Evolutionary conservation across 1,140 invertebrate species (phyloP).

Genomic region (Drosophila baimaii): DNA sequence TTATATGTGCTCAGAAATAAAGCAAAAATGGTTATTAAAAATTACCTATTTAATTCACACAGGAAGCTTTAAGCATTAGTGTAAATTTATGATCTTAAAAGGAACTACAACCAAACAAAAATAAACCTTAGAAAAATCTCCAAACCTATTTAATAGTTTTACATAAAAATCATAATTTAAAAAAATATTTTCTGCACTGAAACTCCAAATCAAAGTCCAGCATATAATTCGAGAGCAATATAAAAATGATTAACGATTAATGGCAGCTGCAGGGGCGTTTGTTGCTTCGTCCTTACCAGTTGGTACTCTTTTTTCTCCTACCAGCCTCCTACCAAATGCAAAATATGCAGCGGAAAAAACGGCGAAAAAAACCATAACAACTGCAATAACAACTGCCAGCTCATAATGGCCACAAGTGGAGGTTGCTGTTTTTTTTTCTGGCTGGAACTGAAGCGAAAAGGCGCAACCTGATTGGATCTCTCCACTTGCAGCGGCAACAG

Average conservation of each 20-base stretch:
- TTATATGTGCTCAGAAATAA: too few relatives aligned
- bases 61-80: too few relatives aligned
- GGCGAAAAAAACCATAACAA: constrained; percentile 45
- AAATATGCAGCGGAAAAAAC: constrained; percentile 66
- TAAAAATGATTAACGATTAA: constrained; percentile 74
- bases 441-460: constrained; percentile 63
- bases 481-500: constrained; percentile 66
- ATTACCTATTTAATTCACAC: too few relatives aligned
- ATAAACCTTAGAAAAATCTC: too few relatives aligned
- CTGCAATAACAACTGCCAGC: constrained; percentile 59
- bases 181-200: not conserved
- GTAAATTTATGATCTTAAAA: too few relatives aligned
- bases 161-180: not conserved
- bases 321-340: constrained; percentile 73
- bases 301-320: constrained; percentile 35
- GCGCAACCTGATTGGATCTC: constrained; percentile 80
- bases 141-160: too few relatives aligned
- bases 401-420: constrained; percentile 78
- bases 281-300: constrained; percentile 38
- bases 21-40: too few relatives aligned
- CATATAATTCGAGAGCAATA: constrained; percentile 37
- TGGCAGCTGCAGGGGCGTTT: constrained; percentile 77
- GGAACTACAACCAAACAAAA: too few relatives aligned
- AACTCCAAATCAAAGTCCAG: constrained; percentile 1
- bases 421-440: constrained; percentile 44